Base-by-base conservation (phyloP, 2,888 invertebrate genomes). In the Habrosyne pyritoides region DNA sequence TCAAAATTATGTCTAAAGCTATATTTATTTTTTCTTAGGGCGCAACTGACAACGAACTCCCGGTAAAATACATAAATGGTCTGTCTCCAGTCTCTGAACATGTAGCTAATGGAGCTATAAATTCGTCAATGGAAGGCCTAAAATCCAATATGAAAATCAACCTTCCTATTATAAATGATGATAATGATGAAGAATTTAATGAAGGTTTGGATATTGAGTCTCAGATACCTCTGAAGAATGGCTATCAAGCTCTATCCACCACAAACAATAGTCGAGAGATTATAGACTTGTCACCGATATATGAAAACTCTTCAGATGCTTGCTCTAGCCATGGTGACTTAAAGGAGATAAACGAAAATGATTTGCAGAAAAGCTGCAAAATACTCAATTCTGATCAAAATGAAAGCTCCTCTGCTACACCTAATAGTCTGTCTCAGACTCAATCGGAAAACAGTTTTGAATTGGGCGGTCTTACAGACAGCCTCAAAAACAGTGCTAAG, bases 281-380 rank as follows among this genome's bases (percentile, higher is more conserved):
- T 26, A 87, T 92, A 53, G 93, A 93, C 60, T 66, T 93, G 51
- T 93, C 93, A 47, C 93, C 93, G 1, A 93, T 93, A 51, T 93
- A 92, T 63, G 93, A 93, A 66, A 93, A 93, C 63, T 93, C 93
- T 10, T 93, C 92, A 1, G 93, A 93, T 75, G 92, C 92, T 22
- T 92, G 89, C 63, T 93, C 93, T 0, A 93, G 93, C 64, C 90
- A 89, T 61, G 92, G 91, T 53, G 93, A 93, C 61, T 66, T 92
- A 18, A 74, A 81, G 56, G 91, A 91, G 36, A 65, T 64, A 0
- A 82, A 75, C 63, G 91, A 91, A 24, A 84, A 68, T 70, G 91
- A 91, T 12, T 62, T 87, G 10, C 86, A 84, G 46, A 86, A 82
- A 56, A 86, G 86, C 60, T 85, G 82, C 69, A 85, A 76, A 61